A percentile compares a stretch with the other conserved stretches of the same genome.
Evolutionary conservation across 2,113 vertebrate genomes (phyloP).

Genomic region (Xiphophorus maculatus): DNA sequence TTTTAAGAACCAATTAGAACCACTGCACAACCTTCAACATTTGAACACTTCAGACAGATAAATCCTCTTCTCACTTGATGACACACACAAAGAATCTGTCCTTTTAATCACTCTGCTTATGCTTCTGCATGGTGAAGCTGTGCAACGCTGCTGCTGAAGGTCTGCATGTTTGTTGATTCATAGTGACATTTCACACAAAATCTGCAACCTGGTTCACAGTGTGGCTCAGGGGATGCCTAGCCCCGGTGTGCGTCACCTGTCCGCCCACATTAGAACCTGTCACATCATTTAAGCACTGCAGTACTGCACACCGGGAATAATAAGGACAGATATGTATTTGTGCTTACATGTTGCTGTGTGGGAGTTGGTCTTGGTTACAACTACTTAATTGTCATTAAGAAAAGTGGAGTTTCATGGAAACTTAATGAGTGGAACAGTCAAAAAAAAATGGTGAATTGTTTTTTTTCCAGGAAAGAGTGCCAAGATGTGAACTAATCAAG

Average conservation of each 20-base stretch:
- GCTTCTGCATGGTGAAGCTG: not conserved
- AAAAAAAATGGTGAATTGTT: not conserved
- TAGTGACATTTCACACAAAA: conserved; percentile 69
- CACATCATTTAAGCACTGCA: conserved; percentile 29
- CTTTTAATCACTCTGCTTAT: conserved; percentile 14
- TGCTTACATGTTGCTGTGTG: not conserved
- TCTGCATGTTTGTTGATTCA: conserved; percentile 50
- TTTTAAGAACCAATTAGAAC: not conserved
- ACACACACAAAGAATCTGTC: conserved; percentile 13
- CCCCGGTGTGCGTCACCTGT: conserved; percentile 52
- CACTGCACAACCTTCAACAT: not conserved
- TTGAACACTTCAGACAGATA: not conserved
- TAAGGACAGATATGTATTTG: not conserved
- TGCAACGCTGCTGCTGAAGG: conserved; percentile 16
- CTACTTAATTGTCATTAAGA: not conserved
- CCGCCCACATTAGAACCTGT: conserved; percentile 51
- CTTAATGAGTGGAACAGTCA: not conserved
- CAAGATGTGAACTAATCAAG: not conserved
- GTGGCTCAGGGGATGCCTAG: conserved; percentile 37
- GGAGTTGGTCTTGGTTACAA: not conserved
- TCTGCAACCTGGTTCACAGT: conserved; percentile 37
- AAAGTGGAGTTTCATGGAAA: not conserved
- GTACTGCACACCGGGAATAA: conserved; percentile 7
- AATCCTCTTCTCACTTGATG: conserved; percentile 3
- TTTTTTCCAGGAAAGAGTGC: not conserved